Base-by-base conservation (phyloP, 2,888 invertebrate species). In the Dynastes grantii region DNA sequence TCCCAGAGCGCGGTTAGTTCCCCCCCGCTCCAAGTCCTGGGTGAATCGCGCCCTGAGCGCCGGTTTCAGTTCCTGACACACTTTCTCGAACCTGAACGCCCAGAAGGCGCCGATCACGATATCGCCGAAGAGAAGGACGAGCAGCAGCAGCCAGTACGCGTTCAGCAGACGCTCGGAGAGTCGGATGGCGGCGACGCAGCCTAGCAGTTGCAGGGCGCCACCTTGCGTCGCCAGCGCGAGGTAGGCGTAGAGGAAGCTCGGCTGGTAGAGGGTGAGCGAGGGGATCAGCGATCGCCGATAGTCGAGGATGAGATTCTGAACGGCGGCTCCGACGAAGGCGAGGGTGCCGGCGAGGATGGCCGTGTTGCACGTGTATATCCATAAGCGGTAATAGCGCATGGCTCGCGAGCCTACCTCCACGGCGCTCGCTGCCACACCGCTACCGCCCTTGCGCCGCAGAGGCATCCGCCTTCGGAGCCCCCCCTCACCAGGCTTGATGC, bases 321-420 rank as follows among this genome's bases (percentile, higher is more conserved):
- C 93, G 83, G 95, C 95, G 83, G 95, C 94, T 83, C 94, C 93
- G 86, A 94, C 92, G 88, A 96, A 95, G 80, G 95, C 94, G 84
- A 96, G 90, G 87, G 95, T 95, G 88, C 95, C 95, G 85, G 95
- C 93, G 89, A 96, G 91, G 89, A 96, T 92, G 86, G 95, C 96
- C 90, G 95, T 94, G 91, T 96, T 96, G 93, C 96, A 96, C 89
- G 95, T 95, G 92, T 96, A 96, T 89, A 96, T 96, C 96, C 96
- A 96, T 89, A 96, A 93, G 90, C 96, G 94, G 90, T 95, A 95
- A 91, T 95, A 95, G 92, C 95, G 92, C 92, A 92, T 92, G 87
- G 92, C 90, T 90, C 88, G 87, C 84, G 85, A 85, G 82, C 86
- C 85, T 82, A 87, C 83, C 81, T 85, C 85, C 81, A 86, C 85